Conservation (phyloP, 2,888 invertebrate genomes). For the Hemaris fuciformis region DNA sequence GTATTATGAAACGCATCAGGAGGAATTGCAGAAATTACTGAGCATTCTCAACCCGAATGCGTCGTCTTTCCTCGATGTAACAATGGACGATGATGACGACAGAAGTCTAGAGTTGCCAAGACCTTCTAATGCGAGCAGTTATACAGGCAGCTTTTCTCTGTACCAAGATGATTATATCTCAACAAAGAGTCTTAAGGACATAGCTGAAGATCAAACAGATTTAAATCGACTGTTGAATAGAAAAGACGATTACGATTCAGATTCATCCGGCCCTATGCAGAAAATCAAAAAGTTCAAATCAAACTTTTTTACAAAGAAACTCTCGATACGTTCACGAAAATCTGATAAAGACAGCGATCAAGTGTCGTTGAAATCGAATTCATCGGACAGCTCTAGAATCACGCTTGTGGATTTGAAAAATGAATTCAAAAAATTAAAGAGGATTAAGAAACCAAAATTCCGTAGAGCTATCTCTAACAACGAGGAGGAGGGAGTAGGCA, state of each 20-base stretch:
- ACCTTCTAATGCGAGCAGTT: slow-evolving; percentile 56
- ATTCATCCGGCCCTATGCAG: slow-evolving; percentile 70
- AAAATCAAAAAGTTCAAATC: slow-evolving; percentile 84
- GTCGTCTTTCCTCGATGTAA: slow-evolving; percentile 60
- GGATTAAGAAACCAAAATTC: slow-evolving; percentile 67
- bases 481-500: slow-evolving; percentile 79
- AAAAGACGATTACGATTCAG: slow-evolving; percentile 74
- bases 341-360: slow-evolving; percentile 78
- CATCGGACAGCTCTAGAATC: slow-evolving; percentile 72
- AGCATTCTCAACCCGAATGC: slow-evolving; percentile 65
- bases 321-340: slow-evolving; percentile 80
- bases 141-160: slow-evolving; percentile 58
- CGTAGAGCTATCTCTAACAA: slow-evolving; percentile 56
- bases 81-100: slow-evolving; percentile 66
- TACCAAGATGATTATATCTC: slow-evolving; percentile 66
- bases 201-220: slow-evolving; percentile 70
- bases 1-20: slow-evolving; percentile 68
- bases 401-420: slow-evolving; percentile 68
- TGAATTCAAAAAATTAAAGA: slow-evolving; percentile 67
- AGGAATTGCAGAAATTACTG: slow-evolving; percentile 64
- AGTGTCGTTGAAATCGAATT: slow-evolving; percentile 75
- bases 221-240: slow-evolving; percentile 75
- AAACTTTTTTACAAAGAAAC: slow-evolving; percentile 83
- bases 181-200: slow-evolving; percentile 60
- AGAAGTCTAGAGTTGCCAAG: slow-evolving; percentile 50